Percentiles rank a stretch among this genome's conserved stretches.
phyloP scores from a whole-genome alignment of 23 tunicate species.

The Phallusia fumigata region DNA sequence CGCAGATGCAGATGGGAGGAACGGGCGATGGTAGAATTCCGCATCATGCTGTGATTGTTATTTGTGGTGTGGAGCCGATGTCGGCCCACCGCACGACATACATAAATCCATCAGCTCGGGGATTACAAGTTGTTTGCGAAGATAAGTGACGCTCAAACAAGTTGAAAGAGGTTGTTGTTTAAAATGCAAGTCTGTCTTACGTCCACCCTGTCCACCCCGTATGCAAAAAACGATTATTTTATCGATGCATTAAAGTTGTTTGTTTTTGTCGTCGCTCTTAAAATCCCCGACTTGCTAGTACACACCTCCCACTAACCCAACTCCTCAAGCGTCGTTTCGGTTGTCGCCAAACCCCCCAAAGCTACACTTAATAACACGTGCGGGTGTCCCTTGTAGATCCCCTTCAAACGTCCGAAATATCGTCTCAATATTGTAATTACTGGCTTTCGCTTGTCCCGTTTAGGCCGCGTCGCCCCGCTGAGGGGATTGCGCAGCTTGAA shows the following conservation, averaged over 20 bases:
- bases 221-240: too few relatives aligned
- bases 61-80: background rate
- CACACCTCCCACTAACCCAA: too few relatives aligned
- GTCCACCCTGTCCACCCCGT: too few relatives aligned
- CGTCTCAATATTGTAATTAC: background rate
- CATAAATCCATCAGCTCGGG: background rate
- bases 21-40: background rate
- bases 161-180: too few relatives aligned
- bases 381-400: too few relatives aligned
- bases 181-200: too few relatives aligned
- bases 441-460: slow-evolving; percentile 3
- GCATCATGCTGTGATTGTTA: background rate
- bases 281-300: too few relatives aligned
- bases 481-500: background rate
- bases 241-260: too few relatives aligned
- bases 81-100: background rate
- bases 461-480: background rate
- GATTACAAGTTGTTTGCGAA: background rate
- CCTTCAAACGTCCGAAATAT: background rate
- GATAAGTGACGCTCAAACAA: background rate
- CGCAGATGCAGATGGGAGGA: background rate
- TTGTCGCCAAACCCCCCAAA: too few relatives aligned
- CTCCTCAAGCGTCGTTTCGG: too few relatives aligned
- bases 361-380: too few relatives aligned
- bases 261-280: too few relatives aligned